phyloP scores from a whole-genome alignment of 2,113 vertebrate genomes.

The Corapipo altera region DNA sequence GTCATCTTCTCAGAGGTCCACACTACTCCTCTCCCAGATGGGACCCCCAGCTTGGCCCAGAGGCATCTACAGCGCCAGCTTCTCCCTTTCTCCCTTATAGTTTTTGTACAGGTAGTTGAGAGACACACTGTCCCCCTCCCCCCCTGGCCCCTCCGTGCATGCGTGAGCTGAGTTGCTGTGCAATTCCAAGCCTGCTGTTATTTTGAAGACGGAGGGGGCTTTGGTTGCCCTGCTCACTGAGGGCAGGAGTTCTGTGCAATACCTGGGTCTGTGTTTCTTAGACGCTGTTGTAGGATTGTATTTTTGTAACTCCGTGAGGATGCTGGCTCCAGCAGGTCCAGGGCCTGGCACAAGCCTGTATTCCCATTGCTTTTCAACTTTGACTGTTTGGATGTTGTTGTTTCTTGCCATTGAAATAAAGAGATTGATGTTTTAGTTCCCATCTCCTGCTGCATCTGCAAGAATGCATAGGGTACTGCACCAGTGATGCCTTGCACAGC shows the following conservation, averaged over 20 bases:
- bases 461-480: rapidly evolving
- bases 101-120: constrained; percentile 71
- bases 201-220: constrained; percentile 10
- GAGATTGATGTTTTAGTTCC: constrained; percentile 59
- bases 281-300: constrained; percentile 50
- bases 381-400: constrained; percentile 64
- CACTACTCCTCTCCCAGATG: neutral
- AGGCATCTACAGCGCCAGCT: constrained; percentile 9
- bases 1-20: neutral
- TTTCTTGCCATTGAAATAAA: constrained; percentile 71
- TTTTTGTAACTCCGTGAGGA: constrained; percentile 64
- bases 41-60: neutral
- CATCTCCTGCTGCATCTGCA: neutral
- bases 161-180: constrained; percentile 65
- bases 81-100: neutral
- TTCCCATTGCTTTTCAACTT: constrained; percentile 44
- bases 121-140: constrained; percentile 59
- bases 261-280: constrained; percentile 62
- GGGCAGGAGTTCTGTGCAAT: constrained; percentile 65
- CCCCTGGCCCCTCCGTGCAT: neutral
- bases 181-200: constrained; percentile 65
- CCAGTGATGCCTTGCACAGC: neutral
- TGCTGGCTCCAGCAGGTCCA: neutral
- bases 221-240: neutral
- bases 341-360: neutral